Evolutionary conservation across 2,888 invertebrate species (phyloP).

Genomic region (Digitonthophagus gazella): DNA sequence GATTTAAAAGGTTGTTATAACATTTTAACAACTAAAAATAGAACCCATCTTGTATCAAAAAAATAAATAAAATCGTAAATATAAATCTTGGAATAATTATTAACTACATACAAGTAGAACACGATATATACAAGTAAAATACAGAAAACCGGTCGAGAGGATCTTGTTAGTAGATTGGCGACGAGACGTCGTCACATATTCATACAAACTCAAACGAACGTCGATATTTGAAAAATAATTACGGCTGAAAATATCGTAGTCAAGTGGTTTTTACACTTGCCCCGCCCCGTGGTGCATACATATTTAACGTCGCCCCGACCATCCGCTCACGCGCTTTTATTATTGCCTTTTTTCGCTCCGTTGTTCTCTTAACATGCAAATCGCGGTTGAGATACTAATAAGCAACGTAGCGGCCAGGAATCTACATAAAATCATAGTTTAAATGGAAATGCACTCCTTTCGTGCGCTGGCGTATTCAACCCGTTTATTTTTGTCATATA

Average conservation of each 20-base stretch:
- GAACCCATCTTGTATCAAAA: too few relatives aligned
- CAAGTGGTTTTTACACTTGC: neutral
- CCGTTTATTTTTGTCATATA: neutral
- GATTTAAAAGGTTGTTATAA: too few relatives aligned
- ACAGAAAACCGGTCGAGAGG: neutral
- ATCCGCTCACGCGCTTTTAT: conserved; percentile 17
- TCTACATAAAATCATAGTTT: conserved; percentile 25
- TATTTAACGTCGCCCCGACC: neutral
- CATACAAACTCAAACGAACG: neutral
- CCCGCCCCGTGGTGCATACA: neutral
- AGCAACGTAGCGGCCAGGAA: conserved; percentile 3
- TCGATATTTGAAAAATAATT: neutral
- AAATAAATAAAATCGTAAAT: too few relatives aligned
- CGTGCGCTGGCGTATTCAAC: neutral
- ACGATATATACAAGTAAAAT: neutral
- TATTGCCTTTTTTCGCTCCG: conserved; percentile 10
- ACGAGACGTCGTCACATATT: neutral
- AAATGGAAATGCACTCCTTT: conserved; percentile 27
- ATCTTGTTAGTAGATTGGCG: neutral
- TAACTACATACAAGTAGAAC: too few relatives aligned
- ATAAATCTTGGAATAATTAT: too few relatives aligned
- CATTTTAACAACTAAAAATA: too few relatives aligned
- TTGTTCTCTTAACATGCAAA: conserved; percentile 21
- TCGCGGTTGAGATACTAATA: conserved; percentile 17
- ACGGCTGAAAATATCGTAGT: neutral